A percentile compares a stretch with the other conserved stretches of the same genome.
Evolutionary conservation across 2,797 vertebrate species (phyloP).

Genomic region (Sardinella longiceps): DNA sequence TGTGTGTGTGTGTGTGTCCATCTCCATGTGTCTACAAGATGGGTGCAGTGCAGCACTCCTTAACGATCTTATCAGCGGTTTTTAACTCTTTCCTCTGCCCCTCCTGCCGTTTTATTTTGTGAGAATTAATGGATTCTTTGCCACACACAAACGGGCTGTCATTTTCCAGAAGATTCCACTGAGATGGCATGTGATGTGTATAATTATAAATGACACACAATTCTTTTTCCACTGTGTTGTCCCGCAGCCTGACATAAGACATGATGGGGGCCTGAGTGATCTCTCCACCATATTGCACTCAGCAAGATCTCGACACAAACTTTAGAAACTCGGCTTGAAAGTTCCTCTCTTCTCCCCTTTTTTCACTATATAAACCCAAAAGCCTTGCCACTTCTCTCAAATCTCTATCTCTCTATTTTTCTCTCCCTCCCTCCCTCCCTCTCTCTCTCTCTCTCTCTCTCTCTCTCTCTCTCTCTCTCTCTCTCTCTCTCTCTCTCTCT

Average conservation of each 20-base stretch:
- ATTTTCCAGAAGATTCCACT: not conserved
- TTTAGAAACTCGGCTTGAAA: not conserved
- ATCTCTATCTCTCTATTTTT: slow-evolving; percentile 16
- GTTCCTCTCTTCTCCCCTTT: not conserved
- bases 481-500: slow-evolving; percentile 27
- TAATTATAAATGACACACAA: not conserved
- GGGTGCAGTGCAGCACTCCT: slow-evolving; percentile 19
- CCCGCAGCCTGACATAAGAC: not conserved
- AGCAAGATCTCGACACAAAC: not conserved
- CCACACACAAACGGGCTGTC: not conserved
- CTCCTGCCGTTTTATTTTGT: slow-evolving; percentile 4
- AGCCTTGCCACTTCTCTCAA: slow-evolving; percentile 2
- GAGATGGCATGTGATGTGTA: not conserved
- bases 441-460: slow-evolving; percentile 33
- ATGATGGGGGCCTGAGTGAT: not conserved
- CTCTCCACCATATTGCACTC: not conserved
- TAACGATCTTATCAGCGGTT: slow-evolving; percentile 18
- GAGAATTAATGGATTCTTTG: not conserved
- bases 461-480: slow-evolving; percentile 42
- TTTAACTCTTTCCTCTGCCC: not conserved
- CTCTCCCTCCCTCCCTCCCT: too few species aligned
- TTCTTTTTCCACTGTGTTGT: not conserved
- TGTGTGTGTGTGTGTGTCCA: slow-evolving; percentile 2
- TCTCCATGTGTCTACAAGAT: not conserved
- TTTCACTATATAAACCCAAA: not conserved